A percentile compares a stretch with the other conserved stretches of the same genome.
Conservation (phyloP, 2,888 invertebrate species). For the Eristalis tenax region DNA sequence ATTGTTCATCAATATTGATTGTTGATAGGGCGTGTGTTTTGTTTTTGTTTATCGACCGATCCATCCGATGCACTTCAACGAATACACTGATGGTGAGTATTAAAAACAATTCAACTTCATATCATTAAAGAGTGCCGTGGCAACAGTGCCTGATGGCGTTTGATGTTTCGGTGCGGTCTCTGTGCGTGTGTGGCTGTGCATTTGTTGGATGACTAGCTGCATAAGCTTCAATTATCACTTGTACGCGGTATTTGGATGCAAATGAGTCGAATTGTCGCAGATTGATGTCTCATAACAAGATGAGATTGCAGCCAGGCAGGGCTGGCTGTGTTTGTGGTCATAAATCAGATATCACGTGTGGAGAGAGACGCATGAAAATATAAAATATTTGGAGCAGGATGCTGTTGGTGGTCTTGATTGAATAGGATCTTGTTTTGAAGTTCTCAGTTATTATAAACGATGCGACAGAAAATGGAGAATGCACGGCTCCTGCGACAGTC, state of each 20-base stretch:
- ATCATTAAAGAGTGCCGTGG: constrained; percentile 7
- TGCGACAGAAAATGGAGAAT: no score
- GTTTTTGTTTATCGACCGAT: constrained; percentile 42
- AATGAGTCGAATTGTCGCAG: background rate
- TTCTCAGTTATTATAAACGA: no score
- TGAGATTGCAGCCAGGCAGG: background rate
- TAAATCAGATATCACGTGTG: background rate
- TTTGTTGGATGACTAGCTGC: background rate
- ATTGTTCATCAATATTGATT: constrained; percentile 60
- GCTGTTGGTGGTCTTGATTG: background rate
- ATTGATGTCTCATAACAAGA: constrained; percentile 4
- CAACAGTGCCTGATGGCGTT: background rate
- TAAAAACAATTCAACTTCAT: constrained; percentile 33
- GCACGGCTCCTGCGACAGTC: no score
- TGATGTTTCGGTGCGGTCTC: background rate
- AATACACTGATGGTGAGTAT: constrained; percentile 8
- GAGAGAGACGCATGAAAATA: background rate
- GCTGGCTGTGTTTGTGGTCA: background rate
- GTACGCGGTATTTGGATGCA: background rate
- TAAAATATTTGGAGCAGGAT: background rate
- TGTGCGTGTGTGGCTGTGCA: background rate
- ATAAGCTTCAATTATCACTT: constrained; percentile 7
- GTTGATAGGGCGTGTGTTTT: constrained; percentile 47
- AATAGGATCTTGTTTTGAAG: background rate
- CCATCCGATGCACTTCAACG: constrained; percentile 22